phyloP scores from a whole-genome alignment of 2,888 invertebrate species.

The Malthinus seriepunctatus region DNA sequence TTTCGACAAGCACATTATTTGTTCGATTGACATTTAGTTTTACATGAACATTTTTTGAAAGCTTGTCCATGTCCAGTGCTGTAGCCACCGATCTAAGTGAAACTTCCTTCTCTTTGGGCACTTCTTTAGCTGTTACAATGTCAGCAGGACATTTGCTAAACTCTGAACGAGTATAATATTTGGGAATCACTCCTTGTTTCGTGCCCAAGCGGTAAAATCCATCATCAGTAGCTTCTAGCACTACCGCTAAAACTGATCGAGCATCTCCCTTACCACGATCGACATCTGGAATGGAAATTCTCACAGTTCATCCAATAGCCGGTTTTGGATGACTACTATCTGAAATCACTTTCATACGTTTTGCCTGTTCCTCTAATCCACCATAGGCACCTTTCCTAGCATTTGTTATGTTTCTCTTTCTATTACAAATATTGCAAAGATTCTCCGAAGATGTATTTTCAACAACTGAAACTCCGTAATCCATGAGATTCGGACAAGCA shows the following conservation, averaged over 20 bases:
- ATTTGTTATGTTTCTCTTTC: no score
- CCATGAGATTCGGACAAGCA: no score
- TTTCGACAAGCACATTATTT: constrained; percentile 6
- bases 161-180: neutral
- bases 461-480: no score
- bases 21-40: constrained; percentile 5
- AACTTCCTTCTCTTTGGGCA: constrained; percentile 5
- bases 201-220: constrained; percentile 27
- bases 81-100: constrained; percentile 10
- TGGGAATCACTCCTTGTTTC: constrained; percentile 27
- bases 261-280: constrained; percentile 30
- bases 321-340: constrained; percentile 26
- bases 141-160: neutral
- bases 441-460: no score
- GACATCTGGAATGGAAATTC: constrained; percentile 30
- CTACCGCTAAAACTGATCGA: constrained; percentile 30
- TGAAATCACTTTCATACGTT: constrained; percentile 30
- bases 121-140: neutral
- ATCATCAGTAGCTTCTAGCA: constrained; percentile 30
- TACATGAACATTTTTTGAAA: constrained; percentile 12
- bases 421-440: no score
- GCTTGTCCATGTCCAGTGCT: constrained; percentile 11
- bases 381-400: no score
- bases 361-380: constrained; percentile 23
- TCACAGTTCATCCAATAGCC: constrained; percentile 23